Conservation (phyloP, 1,140 invertebrate species). For the Euura saliciscinereae region DNA sequence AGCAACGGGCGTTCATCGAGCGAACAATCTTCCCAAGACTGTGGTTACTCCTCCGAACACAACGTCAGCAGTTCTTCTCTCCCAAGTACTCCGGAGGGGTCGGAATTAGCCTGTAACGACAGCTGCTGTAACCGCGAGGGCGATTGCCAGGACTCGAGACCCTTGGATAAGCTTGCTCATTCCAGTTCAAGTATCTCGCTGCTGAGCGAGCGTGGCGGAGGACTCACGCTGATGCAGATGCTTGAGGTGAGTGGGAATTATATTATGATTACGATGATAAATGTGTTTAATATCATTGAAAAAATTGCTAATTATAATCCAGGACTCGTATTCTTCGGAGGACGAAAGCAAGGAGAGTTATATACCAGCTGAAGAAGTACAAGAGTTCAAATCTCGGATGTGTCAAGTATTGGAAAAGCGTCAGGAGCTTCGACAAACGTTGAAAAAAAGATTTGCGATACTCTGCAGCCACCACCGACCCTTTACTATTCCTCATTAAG, state of each 20-base stretch:
- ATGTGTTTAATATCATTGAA: not conserved
- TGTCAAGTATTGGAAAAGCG: constrained; percentile 78
- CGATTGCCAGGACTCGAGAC: constrained; percentile 56
- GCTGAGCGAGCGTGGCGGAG: constrained; percentile 45
- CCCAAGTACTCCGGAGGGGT: constrained; percentile 80
- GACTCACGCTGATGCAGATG: constrained; percentile 72
- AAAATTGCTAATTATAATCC: constrained; percentile 16
- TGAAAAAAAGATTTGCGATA: constrained; percentile 82
- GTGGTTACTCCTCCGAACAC: constrained; percentile 81
- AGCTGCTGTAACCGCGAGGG: constrained; percentile 80
- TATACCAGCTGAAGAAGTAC: constrained; percentile 87
- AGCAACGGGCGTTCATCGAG: constrained; percentile 65
- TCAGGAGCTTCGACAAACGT: constrained; percentile 78
- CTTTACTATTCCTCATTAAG: constrained; percentile 49
- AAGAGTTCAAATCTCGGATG: constrained; percentile 78
- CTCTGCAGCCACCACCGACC: constrained; percentile 64
- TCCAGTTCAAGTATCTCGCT: constrained; percentile 47
- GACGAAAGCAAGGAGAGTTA: constrained; percentile 74
- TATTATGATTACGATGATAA: not conserved
- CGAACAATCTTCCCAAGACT: constrained; percentile 77
- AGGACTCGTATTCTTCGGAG: constrained; percentile 73
- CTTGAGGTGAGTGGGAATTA: constrained; percentile 62
- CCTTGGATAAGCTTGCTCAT: constrained; percentile 49
- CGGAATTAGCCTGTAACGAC: constrained; percentile 84
- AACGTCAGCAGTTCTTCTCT: constrained; percentile 76